Conservation (phyloP, 2,888 invertebrate species). For the Desoria tigrina region DNA sequence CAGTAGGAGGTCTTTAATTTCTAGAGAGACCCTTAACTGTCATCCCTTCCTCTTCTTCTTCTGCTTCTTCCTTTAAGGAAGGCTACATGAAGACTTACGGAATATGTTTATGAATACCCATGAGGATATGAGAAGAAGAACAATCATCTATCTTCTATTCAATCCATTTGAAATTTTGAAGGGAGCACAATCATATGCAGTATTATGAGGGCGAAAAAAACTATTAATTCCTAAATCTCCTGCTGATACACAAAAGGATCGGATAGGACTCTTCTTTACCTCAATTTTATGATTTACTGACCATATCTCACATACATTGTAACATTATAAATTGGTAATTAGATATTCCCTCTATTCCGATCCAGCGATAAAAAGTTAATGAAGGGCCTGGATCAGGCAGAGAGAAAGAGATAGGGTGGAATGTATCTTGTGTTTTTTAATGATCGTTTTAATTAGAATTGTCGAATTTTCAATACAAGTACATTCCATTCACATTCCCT, state of each 20-base stretch:
- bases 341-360: too few species aligned
- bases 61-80: slow-evolving; percentile 35
- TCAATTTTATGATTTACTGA: slow-evolving; percentile 15
- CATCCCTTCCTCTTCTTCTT: too few species aligned
- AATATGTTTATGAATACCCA: slow-evolving; percentile 33
- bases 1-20: slow-evolving; percentile 54
- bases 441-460: too few species aligned
- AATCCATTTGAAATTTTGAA: slow-evolving; percentile 19
- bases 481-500: too few species aligned
- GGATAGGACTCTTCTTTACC: slow-evolving; percentile 3
- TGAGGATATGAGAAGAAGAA: slow-evolving; percentile 37
- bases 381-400: too few species aligned
- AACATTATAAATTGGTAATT: background rate
- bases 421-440: too few species aligned
- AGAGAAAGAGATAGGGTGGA: too few species aligned
- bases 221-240: slow-evolving; percentile 22
- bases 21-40: slow-evolving; percentile 53
- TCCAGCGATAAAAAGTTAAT: too few species aligned
- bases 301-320: slow-evolving; percentile 18
- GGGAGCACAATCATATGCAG: slow-evolving; percentile 12
- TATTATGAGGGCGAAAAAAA: slow-evolving; percentile 20
- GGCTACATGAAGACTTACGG: slow-evolving; percentile 15
- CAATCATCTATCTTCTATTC: slow-evolving; percentile 49
- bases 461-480: too few species aligned
- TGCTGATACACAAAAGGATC: slow-evolving; percentile 15